These are phyloP conservation scores for Grantiella picta DNA, from an alignment of 2,113 vertebrate species.

Conservation along the genomic window DNA sequence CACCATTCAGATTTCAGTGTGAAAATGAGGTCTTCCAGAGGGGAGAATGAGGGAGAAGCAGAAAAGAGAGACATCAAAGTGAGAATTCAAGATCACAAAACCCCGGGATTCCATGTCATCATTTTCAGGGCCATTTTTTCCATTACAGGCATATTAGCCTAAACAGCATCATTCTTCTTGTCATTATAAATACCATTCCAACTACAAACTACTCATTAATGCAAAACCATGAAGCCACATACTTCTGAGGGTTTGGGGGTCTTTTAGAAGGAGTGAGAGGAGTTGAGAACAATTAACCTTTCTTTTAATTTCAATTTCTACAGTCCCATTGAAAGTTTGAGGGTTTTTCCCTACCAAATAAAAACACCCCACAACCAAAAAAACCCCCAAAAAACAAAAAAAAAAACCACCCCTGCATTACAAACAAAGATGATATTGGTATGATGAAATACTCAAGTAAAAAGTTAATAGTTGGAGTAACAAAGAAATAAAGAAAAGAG, in stretches of 20 bases:
- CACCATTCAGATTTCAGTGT: background rate
- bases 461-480: background rate
- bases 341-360: accelerated
- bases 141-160: background rate
- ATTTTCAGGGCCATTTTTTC: background rate
- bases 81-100: background rate
- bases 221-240: background rate
- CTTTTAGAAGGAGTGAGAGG: background rate
- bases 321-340: background rate
- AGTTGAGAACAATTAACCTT: background rate
- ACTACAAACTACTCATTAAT: background rate
- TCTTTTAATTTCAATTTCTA: background rate
- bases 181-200: background rate
- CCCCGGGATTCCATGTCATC: background rate
- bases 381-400: too few species aligned
- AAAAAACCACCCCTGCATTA: background rate
- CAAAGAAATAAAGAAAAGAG: background rate
- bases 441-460: background rate
- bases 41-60: accelerated
- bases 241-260: background rate
- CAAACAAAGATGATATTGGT: background rate
- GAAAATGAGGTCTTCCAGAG: background rate
- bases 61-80: background rate
- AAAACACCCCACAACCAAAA: too few species aligned
- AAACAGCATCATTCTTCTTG: background rate